Base-by-base conservation (phyloP, 2,888 invertebrate genomes). In the Epistrophe eligans region DNA sequence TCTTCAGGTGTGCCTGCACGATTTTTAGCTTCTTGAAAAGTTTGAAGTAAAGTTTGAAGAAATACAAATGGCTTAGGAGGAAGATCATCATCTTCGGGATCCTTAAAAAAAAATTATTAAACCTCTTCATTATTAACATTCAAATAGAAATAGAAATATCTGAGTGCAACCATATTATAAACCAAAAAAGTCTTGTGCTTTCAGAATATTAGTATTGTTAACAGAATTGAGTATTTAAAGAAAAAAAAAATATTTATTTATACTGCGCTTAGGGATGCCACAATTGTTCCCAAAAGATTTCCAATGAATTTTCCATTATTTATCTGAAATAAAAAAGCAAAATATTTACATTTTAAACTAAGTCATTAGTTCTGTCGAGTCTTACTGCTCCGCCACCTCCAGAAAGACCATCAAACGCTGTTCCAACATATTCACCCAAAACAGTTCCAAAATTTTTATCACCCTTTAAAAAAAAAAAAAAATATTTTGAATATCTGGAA, bases 371-470 rank as follows among this genome's bases (percentile, higher is more conserved):
- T 24, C 1, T 40, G 3, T 0, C 1, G 1, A 7, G 6, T 9
- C 90, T 88, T 90, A 93, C 93, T 71, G 93, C 93, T 81, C 93
- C 93, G 10, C 93, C 93, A 2, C 93, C 93, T 0, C 93, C 93
- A 0, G 93, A 92, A 1, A 93, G 89, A 0, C 93, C 93, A 88
- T 93, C 93, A 19, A 93, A 90, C 0, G 92, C 92, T 0, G 91
- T 91, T 60, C 92, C 92, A 77, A 93, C 90, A 85, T 92, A 93
- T 45, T 90, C 89, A 6, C 92, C 93, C 62, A 93, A 84, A 1
- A 93, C 93, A 4, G 90, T 90, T 32, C 93, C 93, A 79, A 93
- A 93, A 84, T 93, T 93, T 82, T 91, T 91, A 76, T 93, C 90
- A 17, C 92, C 92, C 91, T 91, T 38, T 66, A 17, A 32, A 58